Percentiles rank a stretch among this genome's conserved stretches.
Conservation (phyloP, 2,888 invertebrate species). For the Cerastoderma edule region DNA sequence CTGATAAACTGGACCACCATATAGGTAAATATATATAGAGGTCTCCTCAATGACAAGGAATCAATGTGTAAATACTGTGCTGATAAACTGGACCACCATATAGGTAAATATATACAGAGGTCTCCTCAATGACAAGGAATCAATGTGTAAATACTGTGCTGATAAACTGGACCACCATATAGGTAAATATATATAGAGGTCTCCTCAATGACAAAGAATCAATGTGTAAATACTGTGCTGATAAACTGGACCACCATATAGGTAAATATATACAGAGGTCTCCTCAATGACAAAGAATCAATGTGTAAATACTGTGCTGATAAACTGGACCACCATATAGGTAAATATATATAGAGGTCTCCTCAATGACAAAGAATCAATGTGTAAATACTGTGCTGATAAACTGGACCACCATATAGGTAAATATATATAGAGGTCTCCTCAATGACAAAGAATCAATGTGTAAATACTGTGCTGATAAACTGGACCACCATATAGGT, state of each 20-base stretch:
- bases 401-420: too few species aligned
- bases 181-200: slow-evolving; percentile 80
- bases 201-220: slow-evolving; percentile 81
- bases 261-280: too few species aligned
- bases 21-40: slow-evolving; percentile 81
- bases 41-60: slow-evolving; percentile 81
- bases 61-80: slow-evolving; percentile 80
- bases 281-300: too few species aligned
- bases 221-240: slow-evolving; percentile 80
- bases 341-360: too few species aligned
- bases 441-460: too few species aligned
- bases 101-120: slow-evolving; percentile 81
- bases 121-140: slow-evolving; percentile 81
- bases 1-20: slow-evolving; percentile 81
- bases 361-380: too few species aligned
- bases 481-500: too few species aligned
- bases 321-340: too few species aligned
- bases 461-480: too few species aligned
- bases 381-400: too few species aligned
- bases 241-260: slow-evolving; percentile 81
- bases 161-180: slow-evolving; percentile 81
- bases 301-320: too few species aligned
- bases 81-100: slow-evolving; percentile 80
- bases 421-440: too few species aligned
- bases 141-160: slow-evolving; percentile 80